Base-by-base conservation (phyloP, 2,888 invertebrate genomes). In the Bombylius major region DNA sequence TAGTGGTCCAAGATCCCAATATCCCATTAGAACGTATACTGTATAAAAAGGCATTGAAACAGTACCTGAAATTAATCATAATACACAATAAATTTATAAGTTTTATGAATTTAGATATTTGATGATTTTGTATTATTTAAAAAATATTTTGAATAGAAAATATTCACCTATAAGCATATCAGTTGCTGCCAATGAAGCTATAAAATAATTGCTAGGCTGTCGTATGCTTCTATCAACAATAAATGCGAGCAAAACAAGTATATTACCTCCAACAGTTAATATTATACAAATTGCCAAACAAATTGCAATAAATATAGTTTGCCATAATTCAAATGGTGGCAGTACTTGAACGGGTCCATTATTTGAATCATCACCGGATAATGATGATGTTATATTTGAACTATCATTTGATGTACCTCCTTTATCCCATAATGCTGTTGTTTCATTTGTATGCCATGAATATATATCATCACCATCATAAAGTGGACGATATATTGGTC, bases 31-130 rank as follows among this genome's bases (percentile, higher is more conserved):
- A 55, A 98, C 89, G 78, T 99, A 98, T 62, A 96, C 90, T 34
- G 97, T 96, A 77, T 94, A 99, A 77, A 99, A 96, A 55, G 99
- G 98, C 88, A 99, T 93, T 36, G 98, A 98, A 59, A 98, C 87
- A 52, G 95, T 89, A 67, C 99, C 90, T 90, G 79, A 34, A 74
- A 71, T 47, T 65, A 23, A 23, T 23, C 23, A 23, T 59, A 61
- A 60, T 34, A 45, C 53, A 44, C 59, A 56, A 12, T 36, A 49
- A 13, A 2, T 1, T 23, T 2, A 23, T 23, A 23, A 39, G 7
- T 9, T 4, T 39, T 39, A 39, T 39, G 4, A 39, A 39, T 39
- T 39, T 39, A 39, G 3, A 3, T 39, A 23, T 23, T 23, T 23
- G 2, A 23, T 1, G 23, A 23, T 23, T 23, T 23, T 23, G 23